These are phyloP conservation scores for Ladona fulva DNA, from an alignment of 1,140 invertebrate species.

Conservation along the genomic window DNA sequence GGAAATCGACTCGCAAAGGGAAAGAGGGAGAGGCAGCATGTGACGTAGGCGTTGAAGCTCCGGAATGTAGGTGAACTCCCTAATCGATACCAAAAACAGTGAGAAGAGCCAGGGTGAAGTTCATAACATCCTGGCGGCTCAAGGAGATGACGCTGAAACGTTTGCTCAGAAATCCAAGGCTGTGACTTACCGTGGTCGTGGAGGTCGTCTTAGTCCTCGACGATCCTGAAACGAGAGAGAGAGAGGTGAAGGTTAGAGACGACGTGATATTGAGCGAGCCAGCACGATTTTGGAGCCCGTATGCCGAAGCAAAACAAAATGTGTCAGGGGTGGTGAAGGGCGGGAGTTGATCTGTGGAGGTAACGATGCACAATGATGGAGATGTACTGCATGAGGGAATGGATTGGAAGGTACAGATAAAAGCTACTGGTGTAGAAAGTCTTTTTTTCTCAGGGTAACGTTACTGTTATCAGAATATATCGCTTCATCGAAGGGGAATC, in stretches of 20 bases:
- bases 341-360: too few relatives aligned
- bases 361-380: too few relatives aligned
- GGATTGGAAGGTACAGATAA: too few relatives aligned
- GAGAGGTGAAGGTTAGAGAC: background rate
- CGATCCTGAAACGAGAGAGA: background rate
- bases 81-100: background rate
- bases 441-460: too few relatives aligned
- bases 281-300: too few relatives aligned
- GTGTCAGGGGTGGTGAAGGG: too few relatives aligned
- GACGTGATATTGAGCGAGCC: background rate
- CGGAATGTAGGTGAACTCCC: background rate
- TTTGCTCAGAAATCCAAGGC: background rate
- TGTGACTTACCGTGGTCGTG: background rate
- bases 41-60: background rate
- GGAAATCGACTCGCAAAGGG: background rate
- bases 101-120: background rate
- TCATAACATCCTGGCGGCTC: background rate
- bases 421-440: too few relatives aligned
- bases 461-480: too few relatives aligned
- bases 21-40: background rate
- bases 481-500: too few relatives aligned
- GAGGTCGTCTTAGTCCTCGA: background rate
- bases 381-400: too few relatives aligned
- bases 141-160: too few relatives aligned
- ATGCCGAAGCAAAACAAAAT: too few relatives aligned